A percentile compares a stretch with the other conserved stretches of the same genome.
These are phyloP conservation scores for Gymnogyps californianus DNA, from an alignment of 2,113 vertebrate genomes.

Conservation along the genomic window DNA sequence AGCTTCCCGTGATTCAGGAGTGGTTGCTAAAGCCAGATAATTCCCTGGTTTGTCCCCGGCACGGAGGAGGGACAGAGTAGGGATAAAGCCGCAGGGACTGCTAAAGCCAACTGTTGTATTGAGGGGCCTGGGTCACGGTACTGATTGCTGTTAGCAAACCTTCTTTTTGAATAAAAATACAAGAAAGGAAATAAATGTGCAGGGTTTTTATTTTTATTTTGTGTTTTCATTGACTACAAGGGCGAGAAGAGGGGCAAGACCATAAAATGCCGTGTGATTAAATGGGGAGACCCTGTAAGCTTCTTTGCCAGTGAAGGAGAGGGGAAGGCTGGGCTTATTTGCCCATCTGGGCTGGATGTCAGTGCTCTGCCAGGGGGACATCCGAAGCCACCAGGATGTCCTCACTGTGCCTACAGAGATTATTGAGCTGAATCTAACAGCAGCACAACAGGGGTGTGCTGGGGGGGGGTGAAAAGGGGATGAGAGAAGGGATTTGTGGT, in stretches of 20 bases:
- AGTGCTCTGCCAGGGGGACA: not conserved
- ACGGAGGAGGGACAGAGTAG: not conserved
- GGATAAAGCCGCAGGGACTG: not conserved
- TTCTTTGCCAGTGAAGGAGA: not conserved
- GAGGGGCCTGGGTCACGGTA: not conserved
- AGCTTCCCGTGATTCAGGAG: not conserved
- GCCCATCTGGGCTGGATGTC: not conserved
- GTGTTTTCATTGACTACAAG: not conserved
- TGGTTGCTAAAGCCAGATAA: not conserved
- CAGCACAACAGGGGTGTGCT: not conserved
- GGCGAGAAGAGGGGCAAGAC: not conserved
- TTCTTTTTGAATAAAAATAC: conserved; percentile 67
- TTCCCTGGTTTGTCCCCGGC: not conserved
- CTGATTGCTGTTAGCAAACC: not conserved
- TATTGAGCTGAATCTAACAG: not conserved
- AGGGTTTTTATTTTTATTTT: not conserved
- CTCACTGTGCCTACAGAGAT: not conserved
- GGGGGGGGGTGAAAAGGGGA: not conserved
- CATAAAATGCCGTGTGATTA: not conserved
- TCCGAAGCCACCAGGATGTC: not conserved
- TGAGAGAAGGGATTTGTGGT: not conserved
- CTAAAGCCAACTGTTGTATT: not conserved
- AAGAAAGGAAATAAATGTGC: not conserved
- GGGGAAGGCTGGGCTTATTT: not conserved
- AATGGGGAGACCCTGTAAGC: not conserved